A percentile compares a stretch with the other conserved stretches of the same genome.
These are phyloP conservation scores for Falco punctatus DNA, from an alignment of 2,113 vertebrate species.

Conservation along the genomic window DNA sequence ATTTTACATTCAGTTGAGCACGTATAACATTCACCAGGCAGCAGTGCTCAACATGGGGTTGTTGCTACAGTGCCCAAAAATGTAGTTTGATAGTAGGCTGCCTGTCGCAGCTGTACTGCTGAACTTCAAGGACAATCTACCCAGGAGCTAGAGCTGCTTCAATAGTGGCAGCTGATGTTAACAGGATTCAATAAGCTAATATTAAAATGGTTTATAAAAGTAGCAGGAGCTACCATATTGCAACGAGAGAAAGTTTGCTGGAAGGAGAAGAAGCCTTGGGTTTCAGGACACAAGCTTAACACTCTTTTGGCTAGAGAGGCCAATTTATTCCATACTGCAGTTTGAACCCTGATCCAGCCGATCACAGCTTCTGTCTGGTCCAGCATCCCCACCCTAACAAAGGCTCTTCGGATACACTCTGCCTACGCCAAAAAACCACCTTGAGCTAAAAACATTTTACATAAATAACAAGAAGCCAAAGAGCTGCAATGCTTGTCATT, in stretches of 20 bases:
- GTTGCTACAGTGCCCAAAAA: neutral
- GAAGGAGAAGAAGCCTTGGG: neutral
- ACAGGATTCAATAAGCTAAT: neutral
- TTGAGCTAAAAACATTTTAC: neutral
- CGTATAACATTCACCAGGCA: accelerated
- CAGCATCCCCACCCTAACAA: neutral
- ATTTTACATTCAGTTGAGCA: neutral
- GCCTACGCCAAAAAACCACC: neutral
- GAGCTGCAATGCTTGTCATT: neutral
- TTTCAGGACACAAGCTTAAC: neutral
- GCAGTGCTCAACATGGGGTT: accelerated
- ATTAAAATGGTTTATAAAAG: neutral
- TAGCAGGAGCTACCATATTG: neutral
- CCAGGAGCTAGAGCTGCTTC: neutral
- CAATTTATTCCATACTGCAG: neutral
- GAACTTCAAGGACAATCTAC: neutral
- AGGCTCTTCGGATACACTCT: neutral
- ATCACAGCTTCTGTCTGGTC: neutral
- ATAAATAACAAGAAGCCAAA: neutral
- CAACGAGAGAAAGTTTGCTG: neutral
- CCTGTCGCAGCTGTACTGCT: neutral
- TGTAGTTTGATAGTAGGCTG: accelerated
- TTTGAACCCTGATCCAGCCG: neutral
- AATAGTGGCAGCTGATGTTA: accelerated
- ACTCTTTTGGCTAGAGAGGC: neutral